Evolutionary conservation across 1,140 invertebrate genomes (phyloP), one percentile per base, ranked within the genome.

Genomic region (Maconellicoccus hirsutus): DNA sequence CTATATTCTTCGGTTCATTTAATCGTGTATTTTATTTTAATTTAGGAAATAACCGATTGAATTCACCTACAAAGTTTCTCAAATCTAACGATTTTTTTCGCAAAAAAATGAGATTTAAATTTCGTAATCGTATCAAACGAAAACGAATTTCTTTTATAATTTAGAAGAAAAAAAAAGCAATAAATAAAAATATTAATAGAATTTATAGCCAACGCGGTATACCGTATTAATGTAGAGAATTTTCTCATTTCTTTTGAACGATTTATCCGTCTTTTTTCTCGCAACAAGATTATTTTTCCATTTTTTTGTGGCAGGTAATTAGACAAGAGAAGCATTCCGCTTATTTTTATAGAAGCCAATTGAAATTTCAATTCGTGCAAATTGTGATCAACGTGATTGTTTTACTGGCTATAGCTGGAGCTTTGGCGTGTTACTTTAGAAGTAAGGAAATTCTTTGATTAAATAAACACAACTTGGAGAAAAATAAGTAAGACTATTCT

Each of bases 351-450:
- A 66, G 61, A 66, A 66, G 22, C 61, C 10, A 66, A 66, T 66
- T 66, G 25, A 66, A 66, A 66, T 66, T 23, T 23, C 61, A 66
- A 12, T 66, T 66, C 25, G 10, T 66, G 25, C 61, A 66, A 26
- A 66, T 66, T 4, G 61, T 66, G 61, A 66, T 66, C 61, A 66
- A 66, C 25, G 22, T 66, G 19, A 66, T 66, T 26, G 25, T 66
- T 25, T 22, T 66, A 26, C 61, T 66, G 61, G 25, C 25, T 10
- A 22, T 66, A 25, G 61, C 61, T 4, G 10, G 10, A 14, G 61
- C 25, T 66, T 25, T 66, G 25, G 19, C 22, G 21, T 23, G 61
- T 26, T 66, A 66, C 25, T 66, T 66, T 22, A 23, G 61, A 66
- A 22, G 61, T 66, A 66, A 23, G 61, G 4, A 16, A 19, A 52